Conservation (phyloP, 1,140 invertebrate genomes). For the Macrobrachium rosenbergii region DNA sequence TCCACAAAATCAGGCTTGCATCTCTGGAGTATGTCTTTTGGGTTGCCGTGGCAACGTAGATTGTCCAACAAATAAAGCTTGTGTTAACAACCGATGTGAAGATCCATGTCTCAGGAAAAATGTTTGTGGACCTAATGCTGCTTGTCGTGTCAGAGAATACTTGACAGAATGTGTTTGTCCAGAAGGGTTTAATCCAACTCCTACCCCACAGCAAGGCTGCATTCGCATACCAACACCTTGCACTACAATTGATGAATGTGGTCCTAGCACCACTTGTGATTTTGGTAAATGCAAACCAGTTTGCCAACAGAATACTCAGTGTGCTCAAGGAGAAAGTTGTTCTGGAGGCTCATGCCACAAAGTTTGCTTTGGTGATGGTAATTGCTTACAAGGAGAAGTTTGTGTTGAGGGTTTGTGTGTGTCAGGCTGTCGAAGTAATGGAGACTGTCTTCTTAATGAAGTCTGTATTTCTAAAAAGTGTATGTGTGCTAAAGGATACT, state of each 20-base stretch:
- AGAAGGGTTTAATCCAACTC: constrained; percentile 85
- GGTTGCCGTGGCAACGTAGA: constrained; percentile 87
- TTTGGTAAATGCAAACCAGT: constrained; percentile 81
- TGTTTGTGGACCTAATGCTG: constrained; percentile 87
- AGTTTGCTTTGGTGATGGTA: constrained; percentile 89
- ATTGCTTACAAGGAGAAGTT: constrained; percentile 89
- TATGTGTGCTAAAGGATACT: constrained; percentile 71
- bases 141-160: constrained; percentile 79
- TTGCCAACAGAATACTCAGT: constrained; percentile 79
- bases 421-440: constrained; percentile 84
- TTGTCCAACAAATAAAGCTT: constrained; percentile 81
- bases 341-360: constrained; percentile 83
- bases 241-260: constrained; percentile 77
- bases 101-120: constrained; percentile 84
- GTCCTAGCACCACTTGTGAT: constrained; percentile 80
- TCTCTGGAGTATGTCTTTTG: constrained; percentile 81
- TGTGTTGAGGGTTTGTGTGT: constrained; percentile 87
- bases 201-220: constrained; percentile 90
- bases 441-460: constrained; percentile 84
- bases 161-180: constrained; percentile 81
- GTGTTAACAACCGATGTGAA: constrained; percentile 85
- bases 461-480: constrained; percentile 86
- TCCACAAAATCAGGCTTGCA: constrained; percentile 82
- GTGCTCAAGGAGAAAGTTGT: constrained; percentile 87
- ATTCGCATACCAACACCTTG: constrained; percentile 81